Conservation (phyloP, 2,113 vertebrate genomes). For the Cololabis saira region DNA sequence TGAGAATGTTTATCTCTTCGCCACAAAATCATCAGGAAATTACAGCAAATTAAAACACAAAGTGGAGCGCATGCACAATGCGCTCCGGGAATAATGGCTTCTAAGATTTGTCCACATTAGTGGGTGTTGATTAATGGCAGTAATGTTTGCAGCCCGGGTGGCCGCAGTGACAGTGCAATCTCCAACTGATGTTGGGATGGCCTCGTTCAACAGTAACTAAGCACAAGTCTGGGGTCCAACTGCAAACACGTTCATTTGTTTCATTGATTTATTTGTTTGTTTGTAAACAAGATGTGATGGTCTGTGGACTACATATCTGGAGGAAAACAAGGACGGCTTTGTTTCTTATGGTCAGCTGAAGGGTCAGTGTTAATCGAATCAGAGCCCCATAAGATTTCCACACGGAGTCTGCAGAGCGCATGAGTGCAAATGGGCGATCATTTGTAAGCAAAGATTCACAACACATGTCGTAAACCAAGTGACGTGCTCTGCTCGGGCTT, state of each 20-base stretch:
- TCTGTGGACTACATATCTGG: slow-evolving; percentile 8
- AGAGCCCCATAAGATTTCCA: background rate
- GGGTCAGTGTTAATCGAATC: slow-evolving; percentile 40
- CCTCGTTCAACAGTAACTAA: slow-evolving; percentile 35
- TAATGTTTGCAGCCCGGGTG: slow-evolving; percentile 36
- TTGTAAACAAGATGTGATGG: slow-evolving; percentile 49
- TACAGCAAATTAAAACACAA: background rate
- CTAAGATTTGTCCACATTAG: slow-evolving; percentile 29
- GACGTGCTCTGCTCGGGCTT: slow-evolving; percentile 57
- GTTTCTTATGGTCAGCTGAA: slow-evolving; percentile 23
- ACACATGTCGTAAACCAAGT: slow-evolving; percentile 15
- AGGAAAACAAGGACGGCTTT: slow-evolving; percentile 37
- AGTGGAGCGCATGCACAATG: background rate
- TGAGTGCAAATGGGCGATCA: slow-evolving; percentile 19
- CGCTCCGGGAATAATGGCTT: background rate
- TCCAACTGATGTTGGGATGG: slow-evolving; percentile 36
- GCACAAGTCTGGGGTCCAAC: slow-evolving; percentile 36
- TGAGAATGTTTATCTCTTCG: background rate
- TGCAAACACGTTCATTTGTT: slow-evolving; percentile 42
- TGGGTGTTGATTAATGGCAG: slow-evolving; percentile 11
- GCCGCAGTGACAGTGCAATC: slow-evolving; percentile 37
- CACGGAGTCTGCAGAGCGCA: background rate
- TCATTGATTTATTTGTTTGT: slow-evolving; percentile 39
- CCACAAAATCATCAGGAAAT: slow-evolving; percentile 6
- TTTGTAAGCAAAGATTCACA: background rate